These are phyloP conservation scores for Barbus barbus DNA, from an alignment of 2,113 vertebrate species.

Conservation along the genomic window DNA sequence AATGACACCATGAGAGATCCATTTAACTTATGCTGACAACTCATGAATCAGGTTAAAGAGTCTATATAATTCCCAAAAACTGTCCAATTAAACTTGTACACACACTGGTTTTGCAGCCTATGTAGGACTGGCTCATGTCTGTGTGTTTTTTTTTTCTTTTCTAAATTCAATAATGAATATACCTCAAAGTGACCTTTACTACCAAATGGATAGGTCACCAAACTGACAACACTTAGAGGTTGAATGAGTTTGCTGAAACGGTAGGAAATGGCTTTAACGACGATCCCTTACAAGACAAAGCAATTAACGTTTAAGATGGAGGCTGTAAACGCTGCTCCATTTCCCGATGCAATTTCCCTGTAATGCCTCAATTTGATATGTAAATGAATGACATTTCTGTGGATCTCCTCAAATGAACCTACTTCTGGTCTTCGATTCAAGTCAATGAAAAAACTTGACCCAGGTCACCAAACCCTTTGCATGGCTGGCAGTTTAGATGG, in stretches of 20 bases:
- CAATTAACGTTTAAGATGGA: conserved; percentile 16
- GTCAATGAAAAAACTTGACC: neutral
- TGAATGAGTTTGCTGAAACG: neutral
- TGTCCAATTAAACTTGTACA: neutral
- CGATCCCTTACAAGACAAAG: neutral
- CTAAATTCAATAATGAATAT: neutral
- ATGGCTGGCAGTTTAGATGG: neutral
- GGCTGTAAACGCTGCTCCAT: neutral
- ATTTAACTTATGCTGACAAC: conserved; percentile 5
- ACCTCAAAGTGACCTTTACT: neutral
- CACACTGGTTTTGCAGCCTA: neutral
- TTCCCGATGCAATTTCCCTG: neutral
- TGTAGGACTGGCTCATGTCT: neutral
- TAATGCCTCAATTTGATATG: conserved; percentile 7
- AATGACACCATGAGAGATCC: neutral
- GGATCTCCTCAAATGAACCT: conserved; percentile 5
- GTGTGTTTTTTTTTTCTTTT: neutral
- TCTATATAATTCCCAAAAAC: neutral
- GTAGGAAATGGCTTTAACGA: neutral
- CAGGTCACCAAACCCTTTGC: neutral
- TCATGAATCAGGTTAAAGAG: neutral
- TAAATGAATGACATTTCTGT: neutral
- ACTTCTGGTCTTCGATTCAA: neutral
- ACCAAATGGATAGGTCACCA: neutral
- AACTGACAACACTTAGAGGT: neutral